phyloP scores from a whole-genome alignment of 2,113 vertebrate species.

The Bufo bufo region DNA sequence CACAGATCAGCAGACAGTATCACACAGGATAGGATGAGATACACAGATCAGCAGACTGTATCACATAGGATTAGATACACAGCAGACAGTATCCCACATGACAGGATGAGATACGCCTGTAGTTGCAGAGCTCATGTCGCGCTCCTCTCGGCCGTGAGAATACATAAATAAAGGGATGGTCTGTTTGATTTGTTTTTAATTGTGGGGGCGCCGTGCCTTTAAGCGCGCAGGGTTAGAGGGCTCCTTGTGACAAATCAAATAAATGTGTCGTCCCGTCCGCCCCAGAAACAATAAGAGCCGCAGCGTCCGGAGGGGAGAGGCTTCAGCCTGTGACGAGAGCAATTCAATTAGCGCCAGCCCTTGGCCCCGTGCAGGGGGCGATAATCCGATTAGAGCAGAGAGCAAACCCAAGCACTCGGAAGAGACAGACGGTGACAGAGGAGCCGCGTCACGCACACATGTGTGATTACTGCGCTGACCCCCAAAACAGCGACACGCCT shows the following conservation, averaged over 20 bases:
- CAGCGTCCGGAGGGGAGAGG: slow-evolving; percentile 57
- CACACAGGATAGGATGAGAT: neutral
- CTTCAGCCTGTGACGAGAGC: slow-evolving; percentile 63
- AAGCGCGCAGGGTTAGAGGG: slow-evolving; percentile 60
- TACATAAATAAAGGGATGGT: neutral
- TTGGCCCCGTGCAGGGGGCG: slow-evolving; percentile 59
- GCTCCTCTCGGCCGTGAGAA: neutral
- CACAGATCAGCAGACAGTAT: neutral
- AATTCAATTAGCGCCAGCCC: slow-evolving; percentile 65
- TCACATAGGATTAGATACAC: neutral
- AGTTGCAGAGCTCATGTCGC: neutral
- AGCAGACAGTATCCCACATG: neutral
- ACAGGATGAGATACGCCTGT: neutral
- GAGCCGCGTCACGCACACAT: neutral
- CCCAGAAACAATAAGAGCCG: slow-evolving; percentile 63
- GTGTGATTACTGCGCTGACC: too few species aligned
- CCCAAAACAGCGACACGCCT: too few species aligned
- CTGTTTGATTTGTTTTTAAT: slow-evolving; percentile 45
- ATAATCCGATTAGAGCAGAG: slow-evolving; percentile 37
- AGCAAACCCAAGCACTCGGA: neutral
- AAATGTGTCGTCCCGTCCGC: slow-evolving; percentile 55
- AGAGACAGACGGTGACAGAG: neutral
- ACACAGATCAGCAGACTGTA: neutral
- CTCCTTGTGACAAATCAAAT: slow-evolving; percentile 63
- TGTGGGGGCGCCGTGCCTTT: slow-evolving; percentile 32